These are phyloP conservation scores for Sarcophaga variegata DNA, from an alignment of 2,888 invertebrate genomes.

Conservation along the genomic window DNA sequence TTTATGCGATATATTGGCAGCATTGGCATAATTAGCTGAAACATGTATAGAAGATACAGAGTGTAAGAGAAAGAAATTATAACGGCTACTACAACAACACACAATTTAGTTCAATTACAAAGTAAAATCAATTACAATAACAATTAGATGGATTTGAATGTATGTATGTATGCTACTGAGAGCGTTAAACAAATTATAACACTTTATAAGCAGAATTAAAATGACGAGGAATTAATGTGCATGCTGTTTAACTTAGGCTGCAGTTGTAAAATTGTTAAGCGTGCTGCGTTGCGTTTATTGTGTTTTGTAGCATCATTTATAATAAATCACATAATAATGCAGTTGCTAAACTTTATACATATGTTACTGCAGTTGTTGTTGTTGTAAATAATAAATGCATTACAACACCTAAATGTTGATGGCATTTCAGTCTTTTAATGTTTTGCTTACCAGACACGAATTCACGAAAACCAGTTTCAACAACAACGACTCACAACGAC, in stretches of 20 bases:
- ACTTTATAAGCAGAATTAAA: conserved; percentile 4
- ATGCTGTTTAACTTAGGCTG: no score
- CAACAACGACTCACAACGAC: no score
- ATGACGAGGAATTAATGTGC: background rate
- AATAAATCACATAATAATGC: no score
- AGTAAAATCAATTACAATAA: conserved; percentile 20
- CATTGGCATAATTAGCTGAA: conserved; percentile 46
- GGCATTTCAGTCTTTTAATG: no score
- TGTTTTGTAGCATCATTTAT: background rate
- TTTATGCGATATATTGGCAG: background rate
- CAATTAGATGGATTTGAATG: background rate
- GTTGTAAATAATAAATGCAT: no score
- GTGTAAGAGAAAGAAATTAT: background rate
- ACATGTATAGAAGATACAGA: background rate
- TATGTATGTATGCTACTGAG: background rate
- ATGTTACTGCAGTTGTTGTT: no score
- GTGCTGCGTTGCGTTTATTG: background rate
- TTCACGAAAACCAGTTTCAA: no score
- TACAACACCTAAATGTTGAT: no score
- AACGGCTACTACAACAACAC: conserved; percentile 22
- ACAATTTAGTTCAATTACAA: conserved; percentile 42
- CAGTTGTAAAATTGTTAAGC: no score
- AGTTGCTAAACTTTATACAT: no score
- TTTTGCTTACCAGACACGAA: no score
- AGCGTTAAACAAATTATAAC: background rate